These are phyloP conservation scores for Perca schrenkii DNA, from an alignment of 2,113 vertebrate genomes.

Conservation along the genomic window DNA sequence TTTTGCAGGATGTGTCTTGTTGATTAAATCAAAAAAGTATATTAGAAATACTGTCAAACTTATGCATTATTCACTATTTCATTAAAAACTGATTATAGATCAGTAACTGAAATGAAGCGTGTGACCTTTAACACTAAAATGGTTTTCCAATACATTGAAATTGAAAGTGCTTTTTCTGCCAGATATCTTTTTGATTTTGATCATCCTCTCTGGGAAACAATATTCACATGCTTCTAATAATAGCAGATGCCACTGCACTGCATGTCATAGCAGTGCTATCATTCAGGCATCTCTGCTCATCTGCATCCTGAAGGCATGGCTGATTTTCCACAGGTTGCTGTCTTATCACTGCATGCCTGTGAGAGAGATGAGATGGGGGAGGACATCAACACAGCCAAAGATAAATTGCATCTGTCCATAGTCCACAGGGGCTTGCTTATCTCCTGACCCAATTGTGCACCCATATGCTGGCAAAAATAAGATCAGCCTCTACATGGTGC, in stretches of 20 bases:
- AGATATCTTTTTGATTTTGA: conserved; percentile 8
- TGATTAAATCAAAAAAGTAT: conserved; percentile 37
- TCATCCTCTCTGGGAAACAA: conserved; percentile 14
- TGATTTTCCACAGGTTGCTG: conserved; percentile 56
- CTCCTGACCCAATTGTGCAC: conserved; percentile 76
- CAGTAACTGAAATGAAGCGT: neutral
- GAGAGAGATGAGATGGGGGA: conserved; percentile 57
- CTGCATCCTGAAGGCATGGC: conserved; percentile 40
- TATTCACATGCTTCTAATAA: conserved; percentile 15
- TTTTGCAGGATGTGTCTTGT: conserved; percentile 21
- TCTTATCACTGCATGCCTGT: conserved; percentile 49
- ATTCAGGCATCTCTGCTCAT: conserved; percentile 26
- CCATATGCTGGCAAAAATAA: conserved; percentile 55
- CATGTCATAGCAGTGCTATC: neutral
- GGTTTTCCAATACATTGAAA: conserved; percentile 3
- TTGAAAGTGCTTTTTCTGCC: neutral
- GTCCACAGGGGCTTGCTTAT: conserved; percentile 71
- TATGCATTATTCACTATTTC: conserved; percentile 48
- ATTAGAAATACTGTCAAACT: conserved; percentile 32
- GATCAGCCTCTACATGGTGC: conserved; percentile 33
- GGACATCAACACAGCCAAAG: conserved; percentile 55
- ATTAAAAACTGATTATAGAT: conserved; percentile 18
- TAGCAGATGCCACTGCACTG: conserved; percentile 5
- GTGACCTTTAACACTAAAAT: conserved; percentile 46
- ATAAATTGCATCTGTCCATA: conserved; percentile 73